These are phyloP conservation scores for Oncopodura yosiiana DNA, from an alignment of 1,140 invertebrate genomes.

Conservation along the genomic window DNA sequence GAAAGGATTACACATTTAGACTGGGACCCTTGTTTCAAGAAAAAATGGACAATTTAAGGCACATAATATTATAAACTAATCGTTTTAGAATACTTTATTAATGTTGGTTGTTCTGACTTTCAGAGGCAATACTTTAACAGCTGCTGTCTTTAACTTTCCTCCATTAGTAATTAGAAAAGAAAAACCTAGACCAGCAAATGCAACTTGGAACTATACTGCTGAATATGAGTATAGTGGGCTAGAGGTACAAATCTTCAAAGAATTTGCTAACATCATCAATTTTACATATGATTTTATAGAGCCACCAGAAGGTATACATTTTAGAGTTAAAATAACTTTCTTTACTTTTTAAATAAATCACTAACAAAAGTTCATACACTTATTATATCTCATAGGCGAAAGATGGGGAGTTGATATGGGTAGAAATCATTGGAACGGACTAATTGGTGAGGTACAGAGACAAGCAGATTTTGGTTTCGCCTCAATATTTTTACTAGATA, in stretches of 20 bases:
- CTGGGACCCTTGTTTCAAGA: conserved; percentile 25
- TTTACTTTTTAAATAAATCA: no score
- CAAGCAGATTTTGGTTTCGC: conserved; percentile 37
- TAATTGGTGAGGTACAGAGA: conserved; percentile 35
- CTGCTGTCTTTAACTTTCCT: conserved; percentile 36
- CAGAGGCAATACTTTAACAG: conserved; percentile 26
- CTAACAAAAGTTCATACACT: no score
- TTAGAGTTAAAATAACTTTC: no score
- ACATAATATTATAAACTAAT: background rate
- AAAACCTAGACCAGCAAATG: conserved; percentile 4
- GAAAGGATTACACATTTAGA: background rate
- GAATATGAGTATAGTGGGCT: conserved; percentile 28
- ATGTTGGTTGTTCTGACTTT: no score
- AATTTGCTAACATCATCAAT: conserved; percentile 33
- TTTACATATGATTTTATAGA: conserved; percentile 33
- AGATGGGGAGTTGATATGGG: conserved; percentile 35
- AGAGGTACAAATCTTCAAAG: conserved; percentile 30
- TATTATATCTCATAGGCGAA: no score
- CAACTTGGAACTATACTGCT: background rate
- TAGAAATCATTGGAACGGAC: conserved; percentile 31
- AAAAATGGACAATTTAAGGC: conserved; percentile 28
- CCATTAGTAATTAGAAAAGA: conserved; percentile 35
- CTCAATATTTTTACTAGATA: conserved; percentile 35
- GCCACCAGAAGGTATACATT: conserved; percentile 31
- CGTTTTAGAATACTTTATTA: conserved; percentile 2